Evolutionary conservation across 2,797 vertebrate species (phyloP).

Genomic region (Psittacula derbiana): DNA sequence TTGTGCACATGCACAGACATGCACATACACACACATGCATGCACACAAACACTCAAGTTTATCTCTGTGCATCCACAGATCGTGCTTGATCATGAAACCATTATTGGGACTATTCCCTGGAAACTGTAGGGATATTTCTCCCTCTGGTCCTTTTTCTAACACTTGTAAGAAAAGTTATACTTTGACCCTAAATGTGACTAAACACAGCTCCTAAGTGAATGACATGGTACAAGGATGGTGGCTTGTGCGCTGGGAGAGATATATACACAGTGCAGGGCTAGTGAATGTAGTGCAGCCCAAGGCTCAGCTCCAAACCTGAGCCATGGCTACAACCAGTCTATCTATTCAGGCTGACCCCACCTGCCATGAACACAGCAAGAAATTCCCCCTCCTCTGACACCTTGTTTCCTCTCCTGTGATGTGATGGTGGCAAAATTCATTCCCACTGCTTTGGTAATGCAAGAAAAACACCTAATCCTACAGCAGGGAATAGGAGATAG

Average conservation of each 20-base stretch:
- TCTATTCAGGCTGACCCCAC: background rate
- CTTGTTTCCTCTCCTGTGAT: background rate
- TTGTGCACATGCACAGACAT: rapidly evolving
- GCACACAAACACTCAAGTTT: background rate
- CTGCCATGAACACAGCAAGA: background rate
- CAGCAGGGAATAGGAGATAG: background rate
- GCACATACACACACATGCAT: rapidly evolving
- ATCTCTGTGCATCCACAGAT: background rate
- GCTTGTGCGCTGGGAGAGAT: background rate
- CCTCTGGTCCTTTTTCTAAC: background rate
- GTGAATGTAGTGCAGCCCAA: background rate
- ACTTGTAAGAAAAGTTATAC: background rate
- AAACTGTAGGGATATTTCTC: background rate
- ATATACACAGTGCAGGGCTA: background rate
- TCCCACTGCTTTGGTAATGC: background rate
- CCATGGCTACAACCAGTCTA: background rate
- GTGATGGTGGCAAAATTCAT: background rate
- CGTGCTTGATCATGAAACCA: background rate
- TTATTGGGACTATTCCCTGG: background rate
- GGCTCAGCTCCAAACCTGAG: background rate
- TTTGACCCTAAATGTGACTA: background rate
- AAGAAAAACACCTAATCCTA: background rate
- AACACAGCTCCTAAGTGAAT: background rate
- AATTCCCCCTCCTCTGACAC: background rate
- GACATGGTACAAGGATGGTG: background rate